These are phyloP conservation scores for Bombus cullumanus DNA, from an alignment of 1,140 invertebrate species.

Conservation along the genomic window DNA sequence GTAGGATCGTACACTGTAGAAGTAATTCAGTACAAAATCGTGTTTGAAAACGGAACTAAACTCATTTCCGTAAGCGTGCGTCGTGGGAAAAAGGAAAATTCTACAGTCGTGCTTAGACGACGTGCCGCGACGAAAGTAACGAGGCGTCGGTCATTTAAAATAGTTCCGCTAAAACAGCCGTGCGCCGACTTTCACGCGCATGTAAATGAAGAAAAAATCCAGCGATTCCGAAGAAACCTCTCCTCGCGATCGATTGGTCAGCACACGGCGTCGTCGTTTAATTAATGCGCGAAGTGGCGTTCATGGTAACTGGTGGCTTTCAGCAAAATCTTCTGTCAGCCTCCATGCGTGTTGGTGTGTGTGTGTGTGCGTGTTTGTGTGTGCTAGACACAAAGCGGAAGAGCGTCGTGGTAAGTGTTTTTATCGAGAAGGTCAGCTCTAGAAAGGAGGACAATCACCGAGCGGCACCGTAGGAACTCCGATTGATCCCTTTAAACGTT, in stretches of 20 bases:
- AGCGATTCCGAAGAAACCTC: constrained; percentile 12
- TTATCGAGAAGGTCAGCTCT: constrained; percentile 48
- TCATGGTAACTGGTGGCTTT: constrained; percentile 4
- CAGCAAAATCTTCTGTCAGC: background rate
- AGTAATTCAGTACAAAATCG: background rate
- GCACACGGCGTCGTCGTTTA: background rate
- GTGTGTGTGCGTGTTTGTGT: background rate
- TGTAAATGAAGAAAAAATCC: constrained; percentile 40
- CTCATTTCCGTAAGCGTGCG: constrained; percentile 1
- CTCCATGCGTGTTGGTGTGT: no score
- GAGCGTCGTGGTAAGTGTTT: constrained; percentile 26
- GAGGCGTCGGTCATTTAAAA: constrained; percentile 56
- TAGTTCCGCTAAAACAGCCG: constrained; percentile 46
- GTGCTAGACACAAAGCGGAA: constrained; percentile 15
- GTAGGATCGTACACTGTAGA: background rate
- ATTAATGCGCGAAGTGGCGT: constrained; percentile 9
- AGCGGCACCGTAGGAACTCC: constrained; percentile 15
- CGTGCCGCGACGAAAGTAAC: constrained; percentile 48
- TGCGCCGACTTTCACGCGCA: constrained; percentile 45
- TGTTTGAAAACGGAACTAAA: constrained; percentile 10
- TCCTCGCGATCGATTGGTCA: background rate
- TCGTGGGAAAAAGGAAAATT: constrained; percentile 35
- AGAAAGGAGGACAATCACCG: constrained; percentile 56
- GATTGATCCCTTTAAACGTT: constrained; percentile 50
- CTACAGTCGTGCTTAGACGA: background rate